Evolutionary conservation across 2,888 invertebrate species (phyloP), one percentile per base, ranked within the genome.

Genomic region (Conomelus anceps): DNA sequence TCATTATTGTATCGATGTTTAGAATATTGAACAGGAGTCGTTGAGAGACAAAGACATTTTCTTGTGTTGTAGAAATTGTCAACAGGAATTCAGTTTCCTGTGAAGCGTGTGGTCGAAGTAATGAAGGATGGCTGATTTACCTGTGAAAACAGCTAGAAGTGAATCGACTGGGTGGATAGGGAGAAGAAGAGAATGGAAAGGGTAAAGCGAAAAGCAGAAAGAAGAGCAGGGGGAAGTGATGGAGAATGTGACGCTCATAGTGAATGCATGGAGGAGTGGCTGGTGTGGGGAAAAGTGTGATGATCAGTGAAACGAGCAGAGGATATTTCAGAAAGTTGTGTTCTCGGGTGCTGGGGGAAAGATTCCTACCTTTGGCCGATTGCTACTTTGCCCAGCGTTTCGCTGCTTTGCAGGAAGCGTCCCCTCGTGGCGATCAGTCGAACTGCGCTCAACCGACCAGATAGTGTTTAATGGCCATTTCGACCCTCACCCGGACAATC

Each of bases 401-500:
- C 11, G 6, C 26, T 26, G 26, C 26, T 26, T 26, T 26, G 26
- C 26, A 26, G 26, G 6, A 26, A 34, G 34, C 34, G 34, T 13
- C 34, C 34, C 34, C 34, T 34, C 34, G 13, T 13, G 34, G 34
- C 34, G 34, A 34, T 34, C 34, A 34, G 34, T 34, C 34, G 34
- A 34, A 34, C 34, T 34, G 34, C 4, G 86, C 23, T 23, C 86
- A 86, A 86, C 86, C 23, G 86, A 86, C 24, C 86, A 86, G 86
- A 86, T 26, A 86, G 24, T 86, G 86, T 86, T 86, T 86, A 86
- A 86, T 86, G 86, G 86, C 86, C 86, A 86, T n/a, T n/a, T 26
- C 23, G 86, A 6, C 20, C 86, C 86, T 34, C 34, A 34, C 34
- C 34, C 34, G 34, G 34, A 34, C 9, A 34, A 34, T 34, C 34